Evolutionary conservation across 2,113 vertebrate genomes (phyloP).

Genomic region (Pachypanchax playfairii): DNA sequence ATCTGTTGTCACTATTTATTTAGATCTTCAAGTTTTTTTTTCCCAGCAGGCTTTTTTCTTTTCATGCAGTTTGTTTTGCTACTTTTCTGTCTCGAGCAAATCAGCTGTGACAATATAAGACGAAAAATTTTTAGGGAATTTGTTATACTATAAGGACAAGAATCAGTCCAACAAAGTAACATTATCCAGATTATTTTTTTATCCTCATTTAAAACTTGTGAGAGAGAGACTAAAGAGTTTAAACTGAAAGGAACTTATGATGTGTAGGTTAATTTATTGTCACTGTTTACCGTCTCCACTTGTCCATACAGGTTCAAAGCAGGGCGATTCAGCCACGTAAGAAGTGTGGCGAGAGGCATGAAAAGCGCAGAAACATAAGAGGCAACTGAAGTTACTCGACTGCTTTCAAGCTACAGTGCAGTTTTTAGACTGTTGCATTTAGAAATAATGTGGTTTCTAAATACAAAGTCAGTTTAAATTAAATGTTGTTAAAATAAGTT

Average conservation of each 20-base stretch:
- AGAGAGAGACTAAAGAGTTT: too few species aligned
- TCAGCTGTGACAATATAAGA: conserved; percentile 34
- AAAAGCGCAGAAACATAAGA: conserved; percentile 38
- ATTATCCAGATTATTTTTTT: too few species aligned
- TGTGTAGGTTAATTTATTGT: too few species aligned
- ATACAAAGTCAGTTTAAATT: too few species aligned
- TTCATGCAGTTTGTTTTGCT: conserved; percentile 7
- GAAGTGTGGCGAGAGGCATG: conserved; percentile 16
- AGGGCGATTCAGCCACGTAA: conserved; percentile 7
- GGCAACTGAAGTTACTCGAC: conserved; percentile 50
- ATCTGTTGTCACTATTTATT: conserved; percentile 49
- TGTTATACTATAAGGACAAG: not conserved
- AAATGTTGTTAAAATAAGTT: too few species aligned
- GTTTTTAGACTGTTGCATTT: conserved; percentile 41
- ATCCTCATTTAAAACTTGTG: too few species aligned
- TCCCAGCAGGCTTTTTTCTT: conserved; percentile 34
- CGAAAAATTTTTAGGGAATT: not conserved
- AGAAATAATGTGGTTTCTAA: too few species aligned
- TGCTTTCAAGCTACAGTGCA: conserved; percentile 25
- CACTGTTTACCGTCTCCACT: too few species aligned
- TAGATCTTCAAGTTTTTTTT: conserved; percentile 59
- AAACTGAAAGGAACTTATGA: too few species aligned
- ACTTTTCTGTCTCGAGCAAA: too few species aligned
- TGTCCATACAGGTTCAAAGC: conserved; percentile 40
- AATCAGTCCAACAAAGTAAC: too few species aligned